Percentiles rank a stretch among this genome's conserved stretches.
These are phyloP conservation scores for Dicrurus megarhynchus DNA, from an alignment of 2,113 vertebrate species.

Conservation along the genomic window DNA sequence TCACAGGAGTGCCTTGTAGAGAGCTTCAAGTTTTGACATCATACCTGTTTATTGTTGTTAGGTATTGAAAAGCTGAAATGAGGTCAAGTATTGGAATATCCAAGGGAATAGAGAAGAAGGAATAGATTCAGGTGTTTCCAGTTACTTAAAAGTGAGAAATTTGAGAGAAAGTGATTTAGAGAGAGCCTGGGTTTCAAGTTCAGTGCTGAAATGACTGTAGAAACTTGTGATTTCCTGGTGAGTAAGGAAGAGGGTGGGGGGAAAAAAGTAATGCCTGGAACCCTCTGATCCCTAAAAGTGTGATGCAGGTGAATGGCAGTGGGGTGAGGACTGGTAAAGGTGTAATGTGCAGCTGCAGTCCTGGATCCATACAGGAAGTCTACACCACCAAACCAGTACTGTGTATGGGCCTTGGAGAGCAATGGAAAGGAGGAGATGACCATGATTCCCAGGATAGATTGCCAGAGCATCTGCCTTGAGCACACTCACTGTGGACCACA, in stretches of 20 bases:
- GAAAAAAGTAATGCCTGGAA: background rate
- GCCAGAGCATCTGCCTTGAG: background rate
- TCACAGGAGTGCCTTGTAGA: background rate
- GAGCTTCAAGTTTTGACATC: background rate
- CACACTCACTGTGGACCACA: constrained; percentile 6
- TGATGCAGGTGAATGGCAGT: rapidly evolving
- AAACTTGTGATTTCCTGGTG: background rate
- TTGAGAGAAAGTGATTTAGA: background rate
- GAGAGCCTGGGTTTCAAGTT: background rate
- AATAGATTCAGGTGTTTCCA: background rate
- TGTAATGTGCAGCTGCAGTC: background rate
- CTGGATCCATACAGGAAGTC: rapidly evolving
- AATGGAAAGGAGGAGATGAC: rapidly evolving
- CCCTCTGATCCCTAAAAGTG: rapidly evolving
- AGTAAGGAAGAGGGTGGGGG: no score
- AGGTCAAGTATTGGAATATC: background rate
- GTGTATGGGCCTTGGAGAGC: background rate
- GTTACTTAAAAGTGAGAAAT: background rate
- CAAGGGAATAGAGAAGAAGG: background rate
- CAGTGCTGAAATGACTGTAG: background rate
- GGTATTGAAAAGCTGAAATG: background rate
- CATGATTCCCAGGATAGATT: background rate
- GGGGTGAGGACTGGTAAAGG: background rate
- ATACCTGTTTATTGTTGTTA: background rate
- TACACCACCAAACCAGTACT: rapidly evolving